Percentiles rank a stretch among this genome's conserved stretches.
phyloP scores from a whole-genome alignment of 1,140 invertebrate genomes.

The Anthonomus grandis region DNA sequence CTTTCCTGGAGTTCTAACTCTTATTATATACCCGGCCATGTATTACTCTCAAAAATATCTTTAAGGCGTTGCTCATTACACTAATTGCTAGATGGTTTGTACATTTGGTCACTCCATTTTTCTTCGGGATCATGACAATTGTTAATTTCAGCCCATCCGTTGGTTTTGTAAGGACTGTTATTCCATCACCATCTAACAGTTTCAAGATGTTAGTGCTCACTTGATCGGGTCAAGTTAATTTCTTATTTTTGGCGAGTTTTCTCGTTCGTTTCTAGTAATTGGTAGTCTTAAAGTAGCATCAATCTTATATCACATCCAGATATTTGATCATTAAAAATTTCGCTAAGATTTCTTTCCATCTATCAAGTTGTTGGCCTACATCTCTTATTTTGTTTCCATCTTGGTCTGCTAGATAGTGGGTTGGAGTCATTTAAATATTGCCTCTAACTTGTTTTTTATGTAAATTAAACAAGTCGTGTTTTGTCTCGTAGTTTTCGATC shows the following conservation, averaged over 20 bases:
- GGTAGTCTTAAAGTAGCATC: too few relatives aligned
- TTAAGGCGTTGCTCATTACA: too few relatives aligned
- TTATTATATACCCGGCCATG: conserved; percentile 19
- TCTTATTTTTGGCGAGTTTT: conserved; percentile 3
- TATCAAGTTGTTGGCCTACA: background rate
- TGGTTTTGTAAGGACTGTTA: too few relatives aligned
- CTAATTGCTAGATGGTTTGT: conserved; percentile 15
- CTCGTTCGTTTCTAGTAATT: too few relatives aligned
- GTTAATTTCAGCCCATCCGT: conserved; percentile 16
- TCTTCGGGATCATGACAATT: conserved; percentile 10
- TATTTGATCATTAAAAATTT: background rate
- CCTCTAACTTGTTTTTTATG: background rate
- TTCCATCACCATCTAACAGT: too few relatives aligned
- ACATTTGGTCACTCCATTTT: background rate
- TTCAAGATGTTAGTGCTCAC: too few relatives aligned
- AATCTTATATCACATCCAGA: background rate
- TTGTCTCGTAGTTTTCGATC: too few relatives aligned
- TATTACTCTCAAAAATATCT: conserved; percentile 24
- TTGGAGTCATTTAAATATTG: background rate
- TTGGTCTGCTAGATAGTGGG: too few relatives aligned
- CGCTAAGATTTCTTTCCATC: background rate
- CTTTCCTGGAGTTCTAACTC: conserved; percentile 12
- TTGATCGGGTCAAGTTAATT: background rate
- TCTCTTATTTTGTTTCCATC: too few relatives aligned
- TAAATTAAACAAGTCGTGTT: too few relatives aligned